Evolutionary conservation across 1,140 invertebrate species (phyloP).

Genomic region (Orius insidiosus): DNA sequence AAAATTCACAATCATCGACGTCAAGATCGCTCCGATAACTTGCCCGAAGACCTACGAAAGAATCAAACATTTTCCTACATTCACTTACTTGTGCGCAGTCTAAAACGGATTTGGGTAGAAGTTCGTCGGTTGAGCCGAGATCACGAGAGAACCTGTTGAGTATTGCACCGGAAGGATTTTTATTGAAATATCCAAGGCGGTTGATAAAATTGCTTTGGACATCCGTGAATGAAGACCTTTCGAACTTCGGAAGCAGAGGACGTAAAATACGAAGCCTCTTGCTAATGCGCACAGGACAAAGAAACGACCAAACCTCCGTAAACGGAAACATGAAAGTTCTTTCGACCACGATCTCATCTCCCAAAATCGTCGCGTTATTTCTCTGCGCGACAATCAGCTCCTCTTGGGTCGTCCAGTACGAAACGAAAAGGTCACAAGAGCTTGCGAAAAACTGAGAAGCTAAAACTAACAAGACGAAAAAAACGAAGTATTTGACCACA

Average conservation of each 20-base stretch:
- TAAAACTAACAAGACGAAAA: conserved; percentile 37
- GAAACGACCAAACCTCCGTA: not conserved
- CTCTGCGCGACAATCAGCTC: not conserved
- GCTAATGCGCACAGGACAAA: not conserved
- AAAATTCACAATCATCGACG: conserved; percentile 37
- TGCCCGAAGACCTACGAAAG: conserved; percentile 12
- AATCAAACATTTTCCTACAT: not conserved
- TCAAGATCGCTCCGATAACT: conserved; percentile 10
- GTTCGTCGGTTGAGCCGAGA: conserved; percentile 67
- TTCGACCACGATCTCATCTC: no score
- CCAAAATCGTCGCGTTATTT: no score
- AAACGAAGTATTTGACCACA: conserved; percentile 37
- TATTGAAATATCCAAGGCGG: conserved; percentile 49
- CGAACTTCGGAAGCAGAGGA: conserved; percentile 45
- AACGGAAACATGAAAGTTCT: not conserved
- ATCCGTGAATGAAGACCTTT: conserved; percentile 46
- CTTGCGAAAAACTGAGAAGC: conserved; percentile 48
- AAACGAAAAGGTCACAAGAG: conserved; percentile 56
- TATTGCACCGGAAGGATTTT: conserved; percentile 52
- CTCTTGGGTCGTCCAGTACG: conserved; percentile 37
- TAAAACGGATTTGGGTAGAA: conserved; percentile 53
- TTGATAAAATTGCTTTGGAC: conserved; percentile 38
- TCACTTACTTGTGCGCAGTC: conserved; percentile 44
- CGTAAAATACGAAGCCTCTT: conserved; percentile 29
- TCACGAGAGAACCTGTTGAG: conserved; percentile 77